These are phyloP conservation scores for Hippocampus abdominalis DNA, from an alignment of 2,113 vertebrate genomes.

Conservation along the genomic window DNA sequence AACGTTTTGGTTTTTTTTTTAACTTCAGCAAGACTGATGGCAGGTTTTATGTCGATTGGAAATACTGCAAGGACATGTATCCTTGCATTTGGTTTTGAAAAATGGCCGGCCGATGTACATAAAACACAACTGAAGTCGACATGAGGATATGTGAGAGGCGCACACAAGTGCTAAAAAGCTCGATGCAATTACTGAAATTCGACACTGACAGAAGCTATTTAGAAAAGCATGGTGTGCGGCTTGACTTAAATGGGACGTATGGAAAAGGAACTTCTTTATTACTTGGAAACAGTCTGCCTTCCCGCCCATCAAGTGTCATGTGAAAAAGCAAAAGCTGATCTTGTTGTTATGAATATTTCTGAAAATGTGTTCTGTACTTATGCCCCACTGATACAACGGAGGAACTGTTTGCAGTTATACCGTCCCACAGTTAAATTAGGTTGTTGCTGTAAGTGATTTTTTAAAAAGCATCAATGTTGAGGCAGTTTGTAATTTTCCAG, in stretches of 20 bases:
- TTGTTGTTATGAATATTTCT: too few relatives aligned
- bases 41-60: not conserved
- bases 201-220: not conserved
- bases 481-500: not conserved
- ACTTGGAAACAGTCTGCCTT: not conserved
- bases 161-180: not conserved
- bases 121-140: not conserved
- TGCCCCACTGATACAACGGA: too few relatives aligned
- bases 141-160: too few relatives aligned
- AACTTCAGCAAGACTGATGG: constrained; percentile 8
- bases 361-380: too few relatives aligned
- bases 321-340: too few relatives aligned
- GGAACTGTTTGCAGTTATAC: too few relatives aligned
- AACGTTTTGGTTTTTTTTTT: constrained; percentile 13
- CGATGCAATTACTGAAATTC: not conserved
- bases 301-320: too few relatives aligned
- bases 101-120: not conserved
- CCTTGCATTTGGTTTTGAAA: not conserved
- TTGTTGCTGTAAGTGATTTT: too few relatives aligned
- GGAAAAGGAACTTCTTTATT: too few relatives aligned
- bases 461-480: too few relatives aligned
- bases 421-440: too few relatives aligned
- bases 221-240: not conserved
- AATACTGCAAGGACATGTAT: not conserved
- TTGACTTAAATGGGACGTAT: not conserved